Evolutionary conservation across 2,113 vertebrate species (phyloP), one percentile per base, ranked within the genome.

Genomic region (Macquaria ambigua): DNA sequence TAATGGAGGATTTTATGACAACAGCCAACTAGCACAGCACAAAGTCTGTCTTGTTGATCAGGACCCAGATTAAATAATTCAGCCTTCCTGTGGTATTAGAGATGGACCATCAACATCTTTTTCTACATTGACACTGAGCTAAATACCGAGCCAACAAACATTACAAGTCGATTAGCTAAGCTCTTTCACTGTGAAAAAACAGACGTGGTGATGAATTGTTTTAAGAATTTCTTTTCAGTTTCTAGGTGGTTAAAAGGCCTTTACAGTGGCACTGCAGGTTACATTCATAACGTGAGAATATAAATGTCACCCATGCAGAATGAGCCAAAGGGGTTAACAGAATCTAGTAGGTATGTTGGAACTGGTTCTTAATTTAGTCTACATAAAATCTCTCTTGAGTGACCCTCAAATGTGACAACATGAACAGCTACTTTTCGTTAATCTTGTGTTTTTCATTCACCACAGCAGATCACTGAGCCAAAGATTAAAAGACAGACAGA

Each of bases 1-100:
- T 81, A 83, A 79, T 69, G 58, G 28, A 64, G 20, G 23, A 59
- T 77, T 88, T 88, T 77, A 87, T 62, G 59, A 81, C 37, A 83
- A 81, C 37, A 83, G 50, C 23, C 6, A 8, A 7, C 56, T 62
- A 67, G 23, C 10, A 52, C n/a, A 83, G 79, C 20, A 23, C 75
- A 88, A 86, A 77, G 80, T 85, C 64, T 37, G 69, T 64, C 53
- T 66, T 28, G 23, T 58, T 81, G 34, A 55, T 66, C 14, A 39
- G 59, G 67, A 3, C 41, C 10, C 41, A 41, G 59, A 81, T 21
- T 68, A 37, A 84, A 82, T 41, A 50, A 52, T 23, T 31, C 9
- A 41, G 48, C 52, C 55, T 18, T 68, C 1, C 1, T 21, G 61
- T 70, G 31, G 2, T 28, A 76, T 78, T 58, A 68, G 23, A 63